Conservation (phyloP, 2,797 vertebrate genomes). For the Micromesistius poutassou region DNA sequence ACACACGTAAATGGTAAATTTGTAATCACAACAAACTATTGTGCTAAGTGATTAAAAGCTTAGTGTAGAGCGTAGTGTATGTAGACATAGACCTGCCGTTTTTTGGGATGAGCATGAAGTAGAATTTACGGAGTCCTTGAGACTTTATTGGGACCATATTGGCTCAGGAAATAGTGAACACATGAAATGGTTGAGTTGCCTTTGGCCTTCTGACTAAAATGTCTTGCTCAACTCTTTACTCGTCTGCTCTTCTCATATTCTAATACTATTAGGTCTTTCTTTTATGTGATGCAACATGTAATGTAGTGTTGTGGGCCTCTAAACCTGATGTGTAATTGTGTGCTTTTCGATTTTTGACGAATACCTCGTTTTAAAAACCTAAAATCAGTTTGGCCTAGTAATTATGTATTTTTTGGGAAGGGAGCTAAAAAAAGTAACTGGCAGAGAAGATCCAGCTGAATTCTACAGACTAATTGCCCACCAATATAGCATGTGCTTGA, state of each 20-base stretch:
- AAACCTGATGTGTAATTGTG: neutral
- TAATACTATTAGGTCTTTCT: neutral
- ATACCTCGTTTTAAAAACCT: neutral
- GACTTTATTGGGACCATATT: neutral
- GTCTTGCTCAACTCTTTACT: neutral
- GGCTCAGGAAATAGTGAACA: neutral
- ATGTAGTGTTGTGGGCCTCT: neutral
- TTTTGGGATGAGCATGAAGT: neutral
- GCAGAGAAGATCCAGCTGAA: neutral
- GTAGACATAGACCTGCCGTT: neutral
- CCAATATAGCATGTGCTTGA: conserved; percentile 5
- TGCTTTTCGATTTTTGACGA: neutral
- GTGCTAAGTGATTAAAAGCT: neutral
- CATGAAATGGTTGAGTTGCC: neutral
- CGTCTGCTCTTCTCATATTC: neutral
- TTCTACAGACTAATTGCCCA: conserved; percentile 1
- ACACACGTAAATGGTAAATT: neutral
- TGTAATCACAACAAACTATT: neutral
- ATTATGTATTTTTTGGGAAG: neutral
- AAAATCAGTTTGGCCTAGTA: neutral
- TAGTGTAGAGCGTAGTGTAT: neutral
- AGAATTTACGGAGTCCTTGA: neutral
- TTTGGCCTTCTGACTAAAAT: neutral
- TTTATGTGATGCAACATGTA: neutral
- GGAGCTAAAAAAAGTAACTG: neutral